Evolutionary conservation across 2,797 vertebrate species (phyloP), one percentile per base, ranked within the genome.

Genomic region (Sternotherus odoratus): DNA sequence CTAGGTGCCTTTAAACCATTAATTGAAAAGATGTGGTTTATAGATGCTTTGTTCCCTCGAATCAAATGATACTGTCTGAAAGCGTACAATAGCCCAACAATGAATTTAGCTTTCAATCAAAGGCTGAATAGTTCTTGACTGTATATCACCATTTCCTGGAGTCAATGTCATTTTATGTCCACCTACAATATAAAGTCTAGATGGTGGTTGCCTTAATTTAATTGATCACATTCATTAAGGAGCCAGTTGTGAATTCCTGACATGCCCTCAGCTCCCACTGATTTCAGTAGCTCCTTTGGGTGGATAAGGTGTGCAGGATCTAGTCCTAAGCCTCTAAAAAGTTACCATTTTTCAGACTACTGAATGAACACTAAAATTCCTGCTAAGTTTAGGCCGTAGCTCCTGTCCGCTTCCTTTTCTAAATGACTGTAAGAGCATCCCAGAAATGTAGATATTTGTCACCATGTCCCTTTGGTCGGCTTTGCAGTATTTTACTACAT

Each of bases 401-500:
- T 97, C 96, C 95, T 97, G 96, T 96, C 95, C 96, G 95, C 97
- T 97, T 97, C 96, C 96, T 96, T 97, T 95, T 95, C 96, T 93
- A 96, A 97, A 96, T 97, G 96, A 96, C 82, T 93, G 94, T 97
- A 97, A 97, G 95, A 96, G 95, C 97, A 96, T 96, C 96, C 96
- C 95, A 96, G 96, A 97, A 97, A 96, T 97, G 96, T 9, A n/a
- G 4, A 95, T 92, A 82, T 92, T 96, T 97, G 95, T 97, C 96
- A 95, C 97, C 95, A 96, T 97, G 97, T 97, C 96, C 97, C 95
- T 97, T 97, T 95, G 95, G 96, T 95, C 96, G 95, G 97, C 95
- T 97, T 97, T 97, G 97, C 95, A 96, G 95, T 96, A 97, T 97
- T 97, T 97, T 96, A 96, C 93, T 96, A 95, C 94, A 95, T 97